Evolutionary conservation across 2,888 invertebrate genomes (phyloP), one percentile per base, ranked within the genome.

Genomic region (Neoascia interrupta): DNA sequence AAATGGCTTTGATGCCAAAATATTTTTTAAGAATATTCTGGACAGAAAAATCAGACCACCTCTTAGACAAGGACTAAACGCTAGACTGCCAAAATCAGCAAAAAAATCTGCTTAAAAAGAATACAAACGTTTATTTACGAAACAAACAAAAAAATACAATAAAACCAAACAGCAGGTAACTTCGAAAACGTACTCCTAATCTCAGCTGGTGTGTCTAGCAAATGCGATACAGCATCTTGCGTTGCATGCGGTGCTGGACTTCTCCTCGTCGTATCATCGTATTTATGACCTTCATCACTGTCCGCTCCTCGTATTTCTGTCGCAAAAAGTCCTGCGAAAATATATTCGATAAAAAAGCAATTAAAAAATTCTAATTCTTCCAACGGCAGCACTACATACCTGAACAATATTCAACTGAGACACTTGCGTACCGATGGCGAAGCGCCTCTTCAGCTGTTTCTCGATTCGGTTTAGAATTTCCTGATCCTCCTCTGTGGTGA

Each of bases 251-350:
- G 89, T 98, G 97, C 85, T 99, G 98, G 45, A 99, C 89, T 87
- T 99, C 98, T 0, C 98, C 99, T 11, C 98, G 92, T 21, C 97
- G 91, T 82, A 99, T 94, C 97, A 99, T 97, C 8, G 95, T 94
- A 84, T 96, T 93, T 82, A 99, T 93, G 10, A 99, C 99, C 90
- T 97, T 98, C 72, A 93, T 89, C 69, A 99, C 93, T 3, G 95
- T 92, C 64, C 94, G 91, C 87, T 97, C 97, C 0, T 95, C 94
- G 87, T 96, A 98, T 88, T 96, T 95, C 88, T 97, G 94, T 8
- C 92, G 91, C 3, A 92, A 87, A 84, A 95, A 95, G 89, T 98
- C 98, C 84, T 88, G 28, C 23, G 74, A 70, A 39, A 8, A 34
- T 26, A 26, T 36, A 45, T 3, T 5, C 2, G 6, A 13, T 4